Conservation (phyloP, 2,113 vertebrate species). For the Sinocyclocheilus anophthalmus region DNA sequence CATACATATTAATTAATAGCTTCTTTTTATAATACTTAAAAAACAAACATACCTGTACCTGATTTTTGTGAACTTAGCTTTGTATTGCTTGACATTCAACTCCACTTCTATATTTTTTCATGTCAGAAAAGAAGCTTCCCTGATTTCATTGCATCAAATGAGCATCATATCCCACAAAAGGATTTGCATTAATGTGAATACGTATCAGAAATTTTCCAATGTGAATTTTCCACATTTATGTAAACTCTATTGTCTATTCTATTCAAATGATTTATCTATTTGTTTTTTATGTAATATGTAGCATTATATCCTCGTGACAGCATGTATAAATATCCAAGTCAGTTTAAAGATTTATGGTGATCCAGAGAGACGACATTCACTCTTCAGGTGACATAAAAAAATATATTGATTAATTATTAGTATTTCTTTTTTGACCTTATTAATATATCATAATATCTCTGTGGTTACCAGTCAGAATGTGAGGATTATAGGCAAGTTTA, state of each 20-base stretch:
- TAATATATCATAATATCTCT: not conserved
- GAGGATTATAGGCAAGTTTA: not conserved
- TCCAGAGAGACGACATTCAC: not conserved
- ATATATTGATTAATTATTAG: not conserved
- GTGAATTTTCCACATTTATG: constrained; percentile 14
- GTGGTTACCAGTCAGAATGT: not conserved
- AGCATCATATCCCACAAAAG: not conserved
- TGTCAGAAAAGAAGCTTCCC: not conserved
- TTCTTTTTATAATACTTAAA: not conserved
- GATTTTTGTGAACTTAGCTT: not conserved
- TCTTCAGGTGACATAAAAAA: not conserved
- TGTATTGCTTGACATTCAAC: not conserved
- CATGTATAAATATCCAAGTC: constrained; percentile 10
- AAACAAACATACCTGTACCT: not conserved
- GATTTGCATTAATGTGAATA: not conserved
- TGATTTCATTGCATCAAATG: not conserved
- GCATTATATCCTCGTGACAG: not conserved
- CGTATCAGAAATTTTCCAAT: not conserved
- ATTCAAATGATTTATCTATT: not conserved
- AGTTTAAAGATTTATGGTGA: not conserved
- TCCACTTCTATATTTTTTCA: not conserved
- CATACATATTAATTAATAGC: not conserved
- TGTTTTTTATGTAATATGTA: constrained; percentile 14
- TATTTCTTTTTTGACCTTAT: not conserved
- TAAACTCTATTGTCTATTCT: not conserved